A percentile compares a stretch with the other conserved stretches of the same genome.
Evolutionary conservation across 2,113 vertebrate species (phyloP).

Genomic region (Chunga burmeisteri): DNA sequence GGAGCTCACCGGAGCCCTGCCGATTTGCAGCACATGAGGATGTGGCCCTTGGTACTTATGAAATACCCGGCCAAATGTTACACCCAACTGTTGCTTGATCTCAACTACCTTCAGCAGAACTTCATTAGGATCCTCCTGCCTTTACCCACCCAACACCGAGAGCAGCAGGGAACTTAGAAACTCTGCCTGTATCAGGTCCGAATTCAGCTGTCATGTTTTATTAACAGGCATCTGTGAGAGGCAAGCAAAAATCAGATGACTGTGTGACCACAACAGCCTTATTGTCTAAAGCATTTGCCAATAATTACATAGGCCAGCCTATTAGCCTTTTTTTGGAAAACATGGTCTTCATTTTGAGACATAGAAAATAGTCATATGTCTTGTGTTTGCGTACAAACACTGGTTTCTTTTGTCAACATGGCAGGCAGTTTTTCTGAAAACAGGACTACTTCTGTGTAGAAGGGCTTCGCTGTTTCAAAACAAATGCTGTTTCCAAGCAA

Average conservation of each 20-base stretch:
- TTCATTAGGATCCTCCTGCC: background rate
- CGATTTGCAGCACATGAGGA: background rate
- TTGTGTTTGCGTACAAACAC: slow-evolving; percentile 7
- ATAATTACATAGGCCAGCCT: background rate
- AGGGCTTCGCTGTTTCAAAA: background rate
- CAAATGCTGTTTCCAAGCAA: background rate
- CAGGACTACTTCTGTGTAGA: background rate
- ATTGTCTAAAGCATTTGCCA: background rate
- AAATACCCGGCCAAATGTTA: background rate
- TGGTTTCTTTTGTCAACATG: slow-evolving; percentile 25
- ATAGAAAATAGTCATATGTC: background rate
- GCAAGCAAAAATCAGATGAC: background rate
- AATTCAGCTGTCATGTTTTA: background rate
- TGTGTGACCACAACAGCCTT: background rate
- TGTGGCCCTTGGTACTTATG: background rate
- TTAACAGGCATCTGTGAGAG: background rate
- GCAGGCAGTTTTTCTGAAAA: background rate
- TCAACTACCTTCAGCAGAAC: background rate
- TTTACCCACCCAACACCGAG: background rate
- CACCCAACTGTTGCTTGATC: background rate
- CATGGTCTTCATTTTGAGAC: background rate
- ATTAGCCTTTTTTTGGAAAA: background rate
- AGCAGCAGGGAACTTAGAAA: background rate
- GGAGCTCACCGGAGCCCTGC: background rate
- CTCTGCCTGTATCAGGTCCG: background rate